Evolutionary conservation across 2,797 vertebrate species (phyloP).

Genomic region (Enteromius viviparus): DNA sequence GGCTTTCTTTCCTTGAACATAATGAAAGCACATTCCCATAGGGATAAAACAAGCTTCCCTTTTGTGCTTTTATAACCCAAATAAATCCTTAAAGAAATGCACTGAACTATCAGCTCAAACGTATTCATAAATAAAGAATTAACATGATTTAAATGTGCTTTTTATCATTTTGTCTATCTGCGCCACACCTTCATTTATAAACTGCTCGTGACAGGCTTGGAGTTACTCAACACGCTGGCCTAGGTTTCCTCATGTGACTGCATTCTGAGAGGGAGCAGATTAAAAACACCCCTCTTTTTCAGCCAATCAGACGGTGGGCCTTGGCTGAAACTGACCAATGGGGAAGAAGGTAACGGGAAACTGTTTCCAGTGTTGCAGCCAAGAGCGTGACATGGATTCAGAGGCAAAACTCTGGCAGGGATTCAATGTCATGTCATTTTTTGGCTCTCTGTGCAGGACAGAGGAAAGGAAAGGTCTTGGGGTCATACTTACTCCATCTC

Average conservation of each 20-base stretch:
- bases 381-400: conserved; percentile 9
- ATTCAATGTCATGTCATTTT: neutral
- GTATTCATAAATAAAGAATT: neutral
- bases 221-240: neutral
- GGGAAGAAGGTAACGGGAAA: neutral
- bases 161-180: neutral
- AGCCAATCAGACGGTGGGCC: conserved; percentile 74
- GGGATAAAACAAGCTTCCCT: neutral
- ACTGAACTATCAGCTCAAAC: neutral
- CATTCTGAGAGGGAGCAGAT: conserved; percentile 19
- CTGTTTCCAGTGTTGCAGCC: neutral
- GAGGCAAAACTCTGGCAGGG: neutral
- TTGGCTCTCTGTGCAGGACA: too few relatives aligned
- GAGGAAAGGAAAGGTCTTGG: neutral
- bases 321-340: conserved; percentile 69
- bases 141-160: neutral
- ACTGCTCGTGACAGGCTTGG: neutral
- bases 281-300: conserved; percentile 43
- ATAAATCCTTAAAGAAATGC: neutral
- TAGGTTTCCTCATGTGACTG: conserved; percentile 41
- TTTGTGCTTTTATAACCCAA: neutral
- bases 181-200: neutral
- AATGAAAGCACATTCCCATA: neutral
- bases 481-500: conserved; percentile 85
- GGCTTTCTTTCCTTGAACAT: neutral